Evolutionary conservation across 1,140 invertebrate species (phyloP), one percentile per base, ranked within the genome.

Genomic region (Psilanteris sp.): DNA sequence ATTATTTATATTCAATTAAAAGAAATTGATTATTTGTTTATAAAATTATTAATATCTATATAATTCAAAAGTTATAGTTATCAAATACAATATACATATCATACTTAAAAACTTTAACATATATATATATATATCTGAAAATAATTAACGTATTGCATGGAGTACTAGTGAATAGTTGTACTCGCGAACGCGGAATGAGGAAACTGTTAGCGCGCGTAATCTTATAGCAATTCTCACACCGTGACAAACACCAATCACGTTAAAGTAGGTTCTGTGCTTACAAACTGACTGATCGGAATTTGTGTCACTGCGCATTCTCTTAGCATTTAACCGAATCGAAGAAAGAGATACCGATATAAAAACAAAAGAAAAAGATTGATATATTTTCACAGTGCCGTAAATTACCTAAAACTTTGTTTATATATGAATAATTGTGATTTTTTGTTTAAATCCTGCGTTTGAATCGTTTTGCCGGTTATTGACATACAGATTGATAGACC

Each of bases 221-320:
- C 50, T 75, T 75, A 75, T 75, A 75, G 62, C 16, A n/a, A 64
- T 57, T 64, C 64, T 50, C 55, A 55, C 59, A 54, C 55, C 29
- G 34, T 26, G 15, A 5, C 11, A 22, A 64, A 26, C 46, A 15
- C 72, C 72, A 75, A 75, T 75, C 72, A 57, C 48, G 22, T 55
- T 14, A 27, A 75, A 75, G 72, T 68, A 64, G 82, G 82, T 64
- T 74, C 46, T 13, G 8, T 39, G 77, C 64, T 70, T 39, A 46
- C 26, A 37, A 74, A 32, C 55, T 44, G 43, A 34, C 32, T 43
- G 13, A 8, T 11, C 26, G 48, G 50, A 68, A 75, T 75, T 67
- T 34, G 68, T 76, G 71, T 68, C 72, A 75, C 32, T 61, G 70
- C 57, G 48, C 67, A 48, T 48, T 18, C 41, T 70, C 46, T 59